A percentile compares a stretch with the other conserved stretches of the same genome.
Conservation (phyloP, 2,888 invertebrate species). For the Chloromyia formosa region DNA sequence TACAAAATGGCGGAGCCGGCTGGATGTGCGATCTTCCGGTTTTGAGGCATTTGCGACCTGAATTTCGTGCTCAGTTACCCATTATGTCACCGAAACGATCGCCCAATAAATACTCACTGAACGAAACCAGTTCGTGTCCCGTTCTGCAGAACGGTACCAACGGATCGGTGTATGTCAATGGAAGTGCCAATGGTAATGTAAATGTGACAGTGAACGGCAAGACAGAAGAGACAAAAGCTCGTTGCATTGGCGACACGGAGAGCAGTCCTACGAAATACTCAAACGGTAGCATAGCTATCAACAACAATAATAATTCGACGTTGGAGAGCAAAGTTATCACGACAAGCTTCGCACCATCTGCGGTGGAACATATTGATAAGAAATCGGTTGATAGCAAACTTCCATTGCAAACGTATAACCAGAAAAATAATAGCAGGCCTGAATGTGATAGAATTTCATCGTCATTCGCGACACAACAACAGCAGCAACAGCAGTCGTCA, state of each 20-base stretch:
- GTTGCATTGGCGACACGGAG: background rate
- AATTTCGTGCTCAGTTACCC: constrained; percentile 85
- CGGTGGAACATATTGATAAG: constrained; percentile 4
- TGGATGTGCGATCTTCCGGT: constrained; percentile 71
- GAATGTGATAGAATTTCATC: constrained; percentile 34
- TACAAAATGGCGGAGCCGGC: constrained; percentile 4
- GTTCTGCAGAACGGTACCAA: constrained; percentile 32
- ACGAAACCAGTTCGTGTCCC: constrained; percentile 41
- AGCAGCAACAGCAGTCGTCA: background rate
- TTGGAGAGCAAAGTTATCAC: constrained; percentile 12
- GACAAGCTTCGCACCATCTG: background rate
- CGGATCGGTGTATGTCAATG: background rate
- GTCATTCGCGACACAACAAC: no score
- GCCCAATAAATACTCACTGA: constrained; percentile 30
- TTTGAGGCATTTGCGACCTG: constrained; percentile 82
- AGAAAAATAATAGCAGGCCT: constrained; percentile 4
- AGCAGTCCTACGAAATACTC: background rate
- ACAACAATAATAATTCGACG: constrained; percentile 1
- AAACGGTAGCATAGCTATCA: constrained; percentile 14
- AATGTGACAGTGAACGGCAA: background rate
- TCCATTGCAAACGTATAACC: constrained; percentile 9
- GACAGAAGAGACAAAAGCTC: background rate
- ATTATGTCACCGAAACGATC: constrained; percentile 66
- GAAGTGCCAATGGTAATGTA: background rate
- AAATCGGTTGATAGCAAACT: constrained; percentile 24